Evolutionary conservation across 2,113 vertebrate species (phyloP), one percentile per base, ranked within the genome.

Genomic region (Cnemophilus loriae): DNA sequence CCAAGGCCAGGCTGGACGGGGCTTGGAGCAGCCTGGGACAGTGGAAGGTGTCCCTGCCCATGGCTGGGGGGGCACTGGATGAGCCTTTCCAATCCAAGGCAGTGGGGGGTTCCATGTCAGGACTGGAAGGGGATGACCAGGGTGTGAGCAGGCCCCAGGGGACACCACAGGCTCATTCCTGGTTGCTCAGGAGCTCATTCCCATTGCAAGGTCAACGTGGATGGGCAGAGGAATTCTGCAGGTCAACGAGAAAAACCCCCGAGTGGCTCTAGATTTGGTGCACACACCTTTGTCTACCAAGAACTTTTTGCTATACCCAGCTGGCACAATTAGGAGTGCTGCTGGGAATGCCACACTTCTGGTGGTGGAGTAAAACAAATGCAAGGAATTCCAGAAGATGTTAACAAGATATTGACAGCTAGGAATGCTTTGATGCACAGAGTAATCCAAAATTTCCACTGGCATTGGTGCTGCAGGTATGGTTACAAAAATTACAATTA

Each of bases 191-290:
- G 61, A 60, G n/a, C 41, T 27, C 2, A 0, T 10, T 57, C 39
- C 24, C 49, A 2, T 1, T 68, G 23, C 30, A 42, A 69, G 11
- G 27, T 8, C 76, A 26, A 2, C 0, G 1, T 1, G 42, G 50
- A n/a, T 3, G 19, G 5, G 3, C 1, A 46, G 24, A 37, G 33
- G 35, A 50, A 47, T 23, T 60, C 81, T 82, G 47, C 74, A 75
- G 26, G 21, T 61, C 70, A 32, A 30, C 50, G 9, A 81, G 26
- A 15, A 47, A 59, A 55, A n/a, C 1, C 3, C 13, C 14, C 0
- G 6, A 12, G 27, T 3, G 19, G 65, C 30, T 82, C 44, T 28
- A 78, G 44, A 19, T 68, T 26, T 1, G 2, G 39, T 24, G 56
- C 35, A 28, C 5, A 16, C 27, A 24, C 10, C 19, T 41, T 4